A percentile compares a stretch with the other conserved stretches of the same genome.
Evolutionary conservation across 2,888 invertebrate genomes (phyloP).

Genomic region (Chaetoderma sp.): DNA sequence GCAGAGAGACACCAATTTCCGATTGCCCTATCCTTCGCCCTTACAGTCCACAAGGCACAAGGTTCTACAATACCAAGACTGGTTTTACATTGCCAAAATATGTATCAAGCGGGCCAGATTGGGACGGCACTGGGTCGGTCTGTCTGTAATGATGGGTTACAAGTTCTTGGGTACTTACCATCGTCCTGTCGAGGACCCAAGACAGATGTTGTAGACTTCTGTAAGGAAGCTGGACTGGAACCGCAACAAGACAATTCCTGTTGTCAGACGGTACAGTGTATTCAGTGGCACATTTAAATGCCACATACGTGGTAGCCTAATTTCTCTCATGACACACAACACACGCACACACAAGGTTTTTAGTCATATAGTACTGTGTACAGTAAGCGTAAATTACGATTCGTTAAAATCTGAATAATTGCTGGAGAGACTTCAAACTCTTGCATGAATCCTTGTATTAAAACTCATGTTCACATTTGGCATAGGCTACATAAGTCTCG

Average conservation of each 20-base stretch:
- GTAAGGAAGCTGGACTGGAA: background rate
- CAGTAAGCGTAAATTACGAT: too few species aligned
- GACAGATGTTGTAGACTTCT: background rate
- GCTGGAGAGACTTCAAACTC: too few species aligned
- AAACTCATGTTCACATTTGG: too few species aligned
- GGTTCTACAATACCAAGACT: background rate
- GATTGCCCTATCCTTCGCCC: background rate
- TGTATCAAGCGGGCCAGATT: background rate
- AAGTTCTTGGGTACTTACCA: background rate
- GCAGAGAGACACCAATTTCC: background rate
- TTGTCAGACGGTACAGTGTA: background rate
- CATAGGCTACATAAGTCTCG: too few species aligned
- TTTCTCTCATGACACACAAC: too few species aligned
- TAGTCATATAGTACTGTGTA: too few species aligned
- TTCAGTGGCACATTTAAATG: too few species aligned
- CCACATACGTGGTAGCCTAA: too few species aligned
- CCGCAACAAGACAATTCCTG: background rate
- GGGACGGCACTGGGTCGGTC: background rate
- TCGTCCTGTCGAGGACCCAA: background rate
- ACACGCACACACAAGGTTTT: too few species aligned
- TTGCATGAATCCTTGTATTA: too few species aligned
- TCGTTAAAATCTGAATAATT: too few species aligned
- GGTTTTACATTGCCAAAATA: background rate
- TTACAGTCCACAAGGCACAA: slow-evolving; percentile 1
- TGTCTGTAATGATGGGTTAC: background rate